Conservation (phyloP, 1,140 invertebrate species). For the Halesus radiatus region DNA sequence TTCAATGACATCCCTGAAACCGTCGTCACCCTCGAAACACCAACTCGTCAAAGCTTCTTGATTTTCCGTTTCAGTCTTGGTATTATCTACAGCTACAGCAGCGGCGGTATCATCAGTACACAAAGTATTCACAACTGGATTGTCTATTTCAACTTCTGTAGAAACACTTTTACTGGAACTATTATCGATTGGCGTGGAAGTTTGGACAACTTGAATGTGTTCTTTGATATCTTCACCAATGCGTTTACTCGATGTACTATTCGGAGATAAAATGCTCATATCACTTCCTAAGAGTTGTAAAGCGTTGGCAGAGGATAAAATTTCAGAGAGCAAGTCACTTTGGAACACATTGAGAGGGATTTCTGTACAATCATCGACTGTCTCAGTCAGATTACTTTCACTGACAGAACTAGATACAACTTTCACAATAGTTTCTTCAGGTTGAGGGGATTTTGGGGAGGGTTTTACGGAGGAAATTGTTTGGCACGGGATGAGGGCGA, state of each 20-base stretch:
- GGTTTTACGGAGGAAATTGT: constrained; percentile 10
- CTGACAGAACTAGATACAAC: constrained; percentile 24
- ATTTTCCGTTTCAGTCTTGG: constrained; percentile 7
- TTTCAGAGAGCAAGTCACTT: constrained; percentile 54
- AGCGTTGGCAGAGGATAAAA: constrained; percentile 49
- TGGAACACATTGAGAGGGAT: constrained; percentile 44
- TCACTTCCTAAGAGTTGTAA: constrained; percentile 40
- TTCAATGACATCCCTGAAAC: constrained; percentile 68
- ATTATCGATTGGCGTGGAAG: no score
- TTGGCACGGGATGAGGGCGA: constrained; percentile 54
- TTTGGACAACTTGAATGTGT: neutral
- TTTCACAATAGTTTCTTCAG: neutral
- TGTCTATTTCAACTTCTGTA: neutral
- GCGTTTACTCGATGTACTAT: neutral
- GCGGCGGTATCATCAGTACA: neutral
- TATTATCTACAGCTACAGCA: neutral
- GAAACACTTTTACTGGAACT: neutral
- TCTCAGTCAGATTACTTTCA: neutral
- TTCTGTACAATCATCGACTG: constrained; percentile 33
- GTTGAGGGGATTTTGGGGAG: neutral
- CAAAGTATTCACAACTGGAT: constrained; percentile 4
- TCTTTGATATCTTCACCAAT: neutral
- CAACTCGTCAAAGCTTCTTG: constrained; percentile 40
- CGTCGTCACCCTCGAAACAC: constrained; percentile 62
- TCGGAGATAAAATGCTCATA: constrained; percentile 36